Evolutionary conservation across 2,113 vertebrate genomes (phyloP).

Genomic region (Mormyrus lacerda): DNA sequence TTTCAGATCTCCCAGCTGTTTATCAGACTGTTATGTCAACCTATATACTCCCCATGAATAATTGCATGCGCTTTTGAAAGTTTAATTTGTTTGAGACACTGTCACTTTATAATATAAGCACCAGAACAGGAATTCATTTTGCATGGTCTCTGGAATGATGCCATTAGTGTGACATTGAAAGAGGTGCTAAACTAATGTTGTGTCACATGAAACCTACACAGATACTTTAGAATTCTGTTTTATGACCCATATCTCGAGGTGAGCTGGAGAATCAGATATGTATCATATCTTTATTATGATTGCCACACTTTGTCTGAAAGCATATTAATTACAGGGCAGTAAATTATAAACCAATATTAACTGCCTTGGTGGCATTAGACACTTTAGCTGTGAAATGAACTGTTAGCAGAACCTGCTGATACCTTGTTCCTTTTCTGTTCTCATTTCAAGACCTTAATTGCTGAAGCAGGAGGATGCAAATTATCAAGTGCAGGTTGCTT

Average conservation of each 20-base stretch:
- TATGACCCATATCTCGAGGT: neutral
- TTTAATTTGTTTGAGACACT: conserved; percentile 10
- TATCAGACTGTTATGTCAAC: neutral
- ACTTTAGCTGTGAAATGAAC: conserved; percentile 42
- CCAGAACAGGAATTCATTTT: conserved; percentile 16
- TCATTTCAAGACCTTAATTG: neutral
- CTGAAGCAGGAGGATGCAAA: neutral
- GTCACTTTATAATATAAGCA: neutral
- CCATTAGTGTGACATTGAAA: conserved; percentile 21
- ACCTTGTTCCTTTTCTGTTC: neutral
- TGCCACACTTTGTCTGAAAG: conserved; percentile 24
- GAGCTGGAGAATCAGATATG: conserved; percentile 10
- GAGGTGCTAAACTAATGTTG: conserved; percentile 20
- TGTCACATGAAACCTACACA: conserved; percentile 14
- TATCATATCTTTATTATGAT: conserved; percentile 27
- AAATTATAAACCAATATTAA: conserved; percentile 46
- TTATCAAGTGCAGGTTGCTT: neutral
- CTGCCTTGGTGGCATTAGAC: conserved; percentile 27
- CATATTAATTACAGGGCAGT: conserved; percentile 31
- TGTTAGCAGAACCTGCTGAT: conserved; percentile 10
- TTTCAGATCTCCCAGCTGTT: neutral
- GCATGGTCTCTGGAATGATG: conserved; percentile 22
- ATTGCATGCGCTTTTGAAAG: neutral
- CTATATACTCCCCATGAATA: neutral
- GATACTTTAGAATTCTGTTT: conserved; percentile 25